Base-by-base conservation (phyloP, 2,113 vertebrate genomes). In the Apaloderma vittatum region DNA sequence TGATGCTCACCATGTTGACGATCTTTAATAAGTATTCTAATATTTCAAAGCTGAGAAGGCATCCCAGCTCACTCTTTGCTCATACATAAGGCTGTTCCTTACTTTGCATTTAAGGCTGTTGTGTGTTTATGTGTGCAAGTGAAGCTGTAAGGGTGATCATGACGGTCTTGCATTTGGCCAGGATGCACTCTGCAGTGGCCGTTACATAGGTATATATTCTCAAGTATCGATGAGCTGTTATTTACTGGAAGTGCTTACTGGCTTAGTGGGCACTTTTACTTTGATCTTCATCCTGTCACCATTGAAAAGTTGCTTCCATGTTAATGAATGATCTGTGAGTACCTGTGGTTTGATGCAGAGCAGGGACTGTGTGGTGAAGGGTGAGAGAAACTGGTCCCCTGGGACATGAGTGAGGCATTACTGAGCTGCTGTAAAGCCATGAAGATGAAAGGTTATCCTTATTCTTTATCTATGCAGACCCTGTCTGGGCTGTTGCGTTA, bases 1-100 rank as follows among this genome's bases (percentile, higher is more conserved):
- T 59, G 62, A 30, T 51, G 29, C 43, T n/a, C 26, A 63, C 30
- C 8, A 3, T 2, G 4, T 0, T 78, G 37, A 67, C 0, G 0
- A n/a, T 34, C 45, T 22, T 67, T 78, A 52, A 23, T 7, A 37
- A 16, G 32, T 26, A 37, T 57, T 34, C 26, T 16, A 3, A 29
- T 10, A 3, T 88, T 93, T 76, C 49, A 65, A 48, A 82, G 52
- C 46, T 72, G 63, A n/a, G 26, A 37, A 55, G 61, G 5, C 23
- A 4, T 65, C 45, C 23, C 40, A 84, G 34, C 32, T 92, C 67
- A 8, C 34, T 46, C 49, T 65, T 43, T 29, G n/a, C 40, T 40
- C 19, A 18, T 46, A 3, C 7, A 5, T 23, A 52, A 46, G 11
- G 30, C 26, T 94, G 40, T 77, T 88, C 24, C 36, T 89, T 57